phyloP scores from a whole-genome alignment of 2,888 invertebrate species.

The Andricus curvator region DNA sequence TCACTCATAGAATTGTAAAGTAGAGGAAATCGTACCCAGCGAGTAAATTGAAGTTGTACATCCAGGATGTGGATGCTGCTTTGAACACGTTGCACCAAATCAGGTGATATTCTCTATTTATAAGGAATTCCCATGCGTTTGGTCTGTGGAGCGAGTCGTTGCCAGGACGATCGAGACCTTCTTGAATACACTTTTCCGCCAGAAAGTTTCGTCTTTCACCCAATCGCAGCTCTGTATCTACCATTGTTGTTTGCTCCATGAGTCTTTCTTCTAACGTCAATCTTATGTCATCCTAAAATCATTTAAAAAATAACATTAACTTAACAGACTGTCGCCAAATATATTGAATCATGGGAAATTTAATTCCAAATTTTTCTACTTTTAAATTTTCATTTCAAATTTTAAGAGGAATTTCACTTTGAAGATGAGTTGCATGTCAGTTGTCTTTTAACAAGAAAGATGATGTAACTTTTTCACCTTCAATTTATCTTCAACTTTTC shows the following conservation, averaged over 20 bases:
- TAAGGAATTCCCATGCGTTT: slow-evolving; percentile 92
- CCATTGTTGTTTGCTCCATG: slow-evolving; percentile 79
- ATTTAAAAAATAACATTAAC: background rate
- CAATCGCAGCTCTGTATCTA: slow-evolving; percentile 82
- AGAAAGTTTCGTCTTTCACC: slow-evolving; percentile 81
- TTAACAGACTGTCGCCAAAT: background rate
- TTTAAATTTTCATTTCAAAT: background rate
- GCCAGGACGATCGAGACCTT: slow-evolving; percentile 82
- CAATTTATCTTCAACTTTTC: too few relatives aligned
- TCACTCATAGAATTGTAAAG: slow-evolving; percentile 22
- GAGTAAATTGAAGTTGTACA: slow-evolving; percentile 93
- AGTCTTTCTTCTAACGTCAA: slow-evolving; percentile 72
- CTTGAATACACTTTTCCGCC: slow-evolving; percentile 81
- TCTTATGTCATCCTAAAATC: slow-evolving; percentile 68
- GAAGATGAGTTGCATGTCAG: background rate
- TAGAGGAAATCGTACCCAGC: slow-evolving; percentile 81
- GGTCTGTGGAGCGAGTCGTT: slow-evolving; percentile 83
- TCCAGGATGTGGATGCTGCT: slow-evolving; percentile 93
- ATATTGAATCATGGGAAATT: background rate
- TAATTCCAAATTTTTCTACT: background rate
- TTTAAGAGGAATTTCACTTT: background rate
- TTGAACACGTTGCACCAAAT: slow-evolving; percentile 91
- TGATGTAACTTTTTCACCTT: too few relatives aligned
- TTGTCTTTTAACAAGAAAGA: background rate
- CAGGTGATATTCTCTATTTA: slow-evolving; percentile 88